Evolutionary conservation across 1,140 invertebrate genomes (phyloP), one percentile per base, ranked within the genome.

Genomic region (Hermetia illucens): DNA sequence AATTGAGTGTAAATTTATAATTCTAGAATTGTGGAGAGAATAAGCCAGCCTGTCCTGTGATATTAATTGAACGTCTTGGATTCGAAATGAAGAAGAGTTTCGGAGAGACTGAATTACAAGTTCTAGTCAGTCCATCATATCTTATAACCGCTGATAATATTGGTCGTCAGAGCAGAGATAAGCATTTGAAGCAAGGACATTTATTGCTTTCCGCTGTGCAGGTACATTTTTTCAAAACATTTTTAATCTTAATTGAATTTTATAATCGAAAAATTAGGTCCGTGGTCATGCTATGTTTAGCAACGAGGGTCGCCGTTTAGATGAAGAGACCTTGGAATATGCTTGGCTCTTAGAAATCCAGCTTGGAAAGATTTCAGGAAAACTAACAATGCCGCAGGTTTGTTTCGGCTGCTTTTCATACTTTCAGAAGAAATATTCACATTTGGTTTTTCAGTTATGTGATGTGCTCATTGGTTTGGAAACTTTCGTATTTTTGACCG

Each of bases 201-300:
- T 61, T 94, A 35, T 78, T 89, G 66, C 65, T 95, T 1, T 90
- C 87, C 15, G 89, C 86, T 1, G 69, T 94, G 21, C 87, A 93
- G 66, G 72, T 84, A 52, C 16, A 38, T 34, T 3, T 38, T 27
- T 19, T 16, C 19, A 25, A 34, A 33, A 36, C 19, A 19, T 20
- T 37, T 21, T 27, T 34, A 10, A 34, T 41, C 16, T 44, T 32
- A 15, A 18, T 18, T 29, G 20, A 35, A 27, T 43, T 32, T 38
- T 40, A 19, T 43, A 41, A 10, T 31, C 13, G 13, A 13, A 21
- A 29, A 24, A 40, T 6, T 50, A 80, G 70, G 69, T 91, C 27
- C 68, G 92, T 45, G 95, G 93, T 2, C 91, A 98, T 63, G 94
- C 91, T 2, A 92, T 98, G 79, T 98, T 97, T 58, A 97, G 92